Evolutionary conservation across 2,113 vertebrate genomes (phyloP), one percentile per base, ranked within the genome.

Genomic region (Chlorodrepanis virens): DNA sequence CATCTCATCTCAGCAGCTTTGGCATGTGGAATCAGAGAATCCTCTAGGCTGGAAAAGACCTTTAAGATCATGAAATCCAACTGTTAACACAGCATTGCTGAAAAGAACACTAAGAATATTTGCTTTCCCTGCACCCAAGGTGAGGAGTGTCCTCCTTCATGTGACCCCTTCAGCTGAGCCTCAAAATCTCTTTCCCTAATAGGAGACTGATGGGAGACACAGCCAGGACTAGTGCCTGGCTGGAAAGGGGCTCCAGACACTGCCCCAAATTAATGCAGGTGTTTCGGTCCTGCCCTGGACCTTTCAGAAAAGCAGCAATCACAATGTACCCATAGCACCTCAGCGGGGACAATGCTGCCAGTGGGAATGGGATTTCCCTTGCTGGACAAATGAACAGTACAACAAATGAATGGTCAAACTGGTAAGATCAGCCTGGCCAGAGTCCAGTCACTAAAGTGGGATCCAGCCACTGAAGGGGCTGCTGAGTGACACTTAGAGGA

Each of bases 291-390:
- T 89, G 54, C 27, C 42, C 27, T 56, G 35, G 39, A 50, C 35
- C 39, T 79, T 75, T 72, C 63, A 64, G 20, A 6, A 37, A 54
- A 86, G 33, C 44, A 64, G 33, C 33, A 60, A 56, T 52, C 40
- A 7, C 27, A 68, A 3, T 0, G 0, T 10, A 40, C 39, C 59
- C 45, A 14, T 29, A 74, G 37, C 45, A 57, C 21, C 56, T 67
- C 67, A 63, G 25, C 12, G 29, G 76, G 75, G 63, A 14, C 29
- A 70, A 35, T 12, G 9, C 29, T 64, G 39, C 28, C 8, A 4
- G n/a, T 20, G 40, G 61, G 19, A 57, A 59, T 2, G 44, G 37
- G 53, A 37, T 53, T 61, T 23, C 31, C 31, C 27, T 31, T 53
- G 50, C 24, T 40, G 61, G 28, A 53, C 27, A 44, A 37, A 63